phyloP scores from a whole-genome alignment of 2,797 vertebrate genomes.

The Lophura swinhoii region DNA sequence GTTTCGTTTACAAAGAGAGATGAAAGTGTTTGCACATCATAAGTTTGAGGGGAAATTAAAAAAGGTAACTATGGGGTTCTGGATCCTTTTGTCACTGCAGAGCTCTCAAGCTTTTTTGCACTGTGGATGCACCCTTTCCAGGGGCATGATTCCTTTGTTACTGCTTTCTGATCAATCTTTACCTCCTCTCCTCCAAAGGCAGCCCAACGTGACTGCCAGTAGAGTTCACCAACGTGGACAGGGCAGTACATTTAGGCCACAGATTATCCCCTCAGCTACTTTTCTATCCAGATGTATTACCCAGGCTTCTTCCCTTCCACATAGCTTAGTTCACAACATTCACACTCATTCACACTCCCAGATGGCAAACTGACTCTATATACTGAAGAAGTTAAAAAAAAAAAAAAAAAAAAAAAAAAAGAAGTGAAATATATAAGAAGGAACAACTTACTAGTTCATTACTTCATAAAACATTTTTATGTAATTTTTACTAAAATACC shows the following conservation, averaged over 20 bases:
- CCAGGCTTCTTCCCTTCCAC: neutral
- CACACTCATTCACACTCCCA: neutral
- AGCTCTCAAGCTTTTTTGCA: neutral
- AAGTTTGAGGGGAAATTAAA: neutral
- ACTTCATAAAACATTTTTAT: neutral
- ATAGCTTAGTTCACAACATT: neutral
- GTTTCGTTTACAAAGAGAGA: neutral
- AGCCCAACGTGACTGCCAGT: neutral
- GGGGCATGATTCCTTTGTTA: neutral
- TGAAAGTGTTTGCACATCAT: neutral
- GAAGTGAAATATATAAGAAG: neutral
- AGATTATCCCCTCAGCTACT: neutral
- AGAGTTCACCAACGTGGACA: neutral
- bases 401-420: neutral
- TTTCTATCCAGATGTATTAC: neutral
- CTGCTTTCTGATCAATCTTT: neutral
- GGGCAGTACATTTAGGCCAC: neutral
- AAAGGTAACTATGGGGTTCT: neutral
- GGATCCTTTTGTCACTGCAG: neutral
- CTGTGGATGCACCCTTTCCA: neutral
- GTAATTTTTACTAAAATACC: slow-evolving; percentile 39
- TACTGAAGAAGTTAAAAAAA: neutral
- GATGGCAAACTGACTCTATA: neutral
- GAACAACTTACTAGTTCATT: neutral
- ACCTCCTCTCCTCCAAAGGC: neutral